Percentiles rank a stretch among this genome's conserved stretches.
These are phyloP conservation scores for Eristalinus aeneus DNA, from an alignment of 2,888 invertebrate species.

Conservation along the genomic window DNA sequence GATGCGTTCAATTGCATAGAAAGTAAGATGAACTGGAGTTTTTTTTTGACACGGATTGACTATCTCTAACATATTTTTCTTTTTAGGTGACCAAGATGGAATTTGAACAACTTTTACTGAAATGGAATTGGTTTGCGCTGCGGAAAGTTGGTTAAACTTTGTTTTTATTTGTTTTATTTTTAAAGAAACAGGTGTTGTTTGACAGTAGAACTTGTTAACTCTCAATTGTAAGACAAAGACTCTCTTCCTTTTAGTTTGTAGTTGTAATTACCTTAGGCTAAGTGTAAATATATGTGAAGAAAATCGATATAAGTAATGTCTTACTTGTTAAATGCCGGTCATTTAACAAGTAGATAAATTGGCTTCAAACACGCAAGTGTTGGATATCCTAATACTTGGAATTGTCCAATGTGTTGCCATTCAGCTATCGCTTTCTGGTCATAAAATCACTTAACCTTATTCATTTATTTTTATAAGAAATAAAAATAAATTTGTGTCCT, in stretches of 20 bases:
- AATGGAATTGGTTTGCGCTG: background rate
- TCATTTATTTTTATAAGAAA: no score
- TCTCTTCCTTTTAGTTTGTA: background rate
- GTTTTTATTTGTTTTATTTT: background rate
- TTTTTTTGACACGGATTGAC: background rate
- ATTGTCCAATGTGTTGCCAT: no score
- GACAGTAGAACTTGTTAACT: slow-evolving; percentile 6
- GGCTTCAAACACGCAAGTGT: no score
- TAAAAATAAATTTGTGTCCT: no score
- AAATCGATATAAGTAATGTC: no score
- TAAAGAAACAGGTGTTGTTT: slow-evolving; percentile 58
- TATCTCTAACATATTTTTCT: slow-evolving; percentile 59
- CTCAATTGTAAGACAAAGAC: slow-evolving; percentile 8
- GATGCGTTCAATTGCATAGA: background rate
- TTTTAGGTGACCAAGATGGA: slow-evolving; percentile 30
- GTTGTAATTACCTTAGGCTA: background rate
- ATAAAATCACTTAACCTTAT: no score
- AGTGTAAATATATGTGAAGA: no score
- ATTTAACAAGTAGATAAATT: no score
- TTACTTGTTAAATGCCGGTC: no score
- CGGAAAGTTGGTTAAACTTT: background rate
- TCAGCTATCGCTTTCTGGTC: no score
- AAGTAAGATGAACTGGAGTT: slow-evolving; percentile 38
- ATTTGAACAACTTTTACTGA: background rate
- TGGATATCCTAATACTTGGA: no score